Base-by-base conservation (phyloP, 2,888 invertebrate genomes). In the Malacosoma neustria region DNA sequence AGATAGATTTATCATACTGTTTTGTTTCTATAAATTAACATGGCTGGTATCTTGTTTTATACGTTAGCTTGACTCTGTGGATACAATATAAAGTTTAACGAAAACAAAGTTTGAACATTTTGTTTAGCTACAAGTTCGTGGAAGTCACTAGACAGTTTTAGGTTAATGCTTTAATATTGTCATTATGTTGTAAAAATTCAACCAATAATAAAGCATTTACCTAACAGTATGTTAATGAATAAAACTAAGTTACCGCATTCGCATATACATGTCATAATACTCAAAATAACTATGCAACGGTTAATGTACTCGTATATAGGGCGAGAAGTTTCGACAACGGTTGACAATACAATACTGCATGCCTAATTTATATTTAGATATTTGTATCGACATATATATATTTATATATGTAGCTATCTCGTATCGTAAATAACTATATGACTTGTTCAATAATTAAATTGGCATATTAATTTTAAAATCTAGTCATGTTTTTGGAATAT, bases 311-410 rank as follows among this genome's bases (percentile, higher is more conserved):
- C n/a, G n/a, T 60, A 69, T 56, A 67, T 81, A 82, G 84, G 84
- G 84, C 84, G 84, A 84, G 84, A 72, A 62, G 22, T 22, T 61
- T 70, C 72, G 70, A 67, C 61, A 79, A 81, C 72, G 51, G 63
- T 74, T 80, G 84, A 85, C 84, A 85, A 81, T 81, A 81, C 75
- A 65, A 61, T 69, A 66, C 57, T 65, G 56, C 69, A 76, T 74
- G 72, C 69, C 72, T 79, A 72, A 68, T 72, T 71, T 66, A 54
- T 64, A 63, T 62, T 63, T 61, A 70, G 57, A 53, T 61, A 40
- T 61, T 60, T 54, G 40, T 22, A 22, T 9, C 22, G 22, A 22
- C 9, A 22, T 9, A 22, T 22, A 22, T 22, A 7, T 22, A 22
- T 22, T 22, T n/a, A n/a, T n/a, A n/a, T n/a, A n/a, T n/a, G n/a